A percentile compares a stretch with the other conserved stretches of the same genome.
Conservation (phyloP, 2,797 vertebrate species). For the Huso huso region DNA sequence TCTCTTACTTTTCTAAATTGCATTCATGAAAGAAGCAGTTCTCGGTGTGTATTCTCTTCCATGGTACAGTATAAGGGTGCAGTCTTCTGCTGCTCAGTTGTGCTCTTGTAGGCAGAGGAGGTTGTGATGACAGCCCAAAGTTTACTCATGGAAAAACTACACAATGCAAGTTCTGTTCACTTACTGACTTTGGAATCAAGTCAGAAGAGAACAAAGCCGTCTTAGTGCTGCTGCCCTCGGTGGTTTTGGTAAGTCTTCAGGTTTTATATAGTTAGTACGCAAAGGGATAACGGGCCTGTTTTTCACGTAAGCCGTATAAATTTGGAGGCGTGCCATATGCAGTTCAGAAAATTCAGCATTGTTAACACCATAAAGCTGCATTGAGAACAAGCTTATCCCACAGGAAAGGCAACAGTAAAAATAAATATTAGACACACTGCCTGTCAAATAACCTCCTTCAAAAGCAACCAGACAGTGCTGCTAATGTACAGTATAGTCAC, state of each 20-base stretch:
- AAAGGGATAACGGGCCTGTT: conserved; percentile 45
- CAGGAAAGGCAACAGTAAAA: conserved; percentile 23
- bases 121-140: conserved; percentile 66
- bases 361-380: conserved; percentile 19
- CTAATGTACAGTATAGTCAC: neutral
- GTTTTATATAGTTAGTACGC: conserved; percentile 56
- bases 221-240: conserved; percentile 64
- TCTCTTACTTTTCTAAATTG: conserved; percentile 49
- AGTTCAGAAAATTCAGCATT: conserved; percentile 38
- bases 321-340: conserved; percentile 39
- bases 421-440: conserved; percentile 14
- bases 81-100: conserved; percentile 49
- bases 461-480: conserved; percentile 8
- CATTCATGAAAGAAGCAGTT: conserved; percentile 56
- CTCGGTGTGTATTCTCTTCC: conserved; percentile 37
- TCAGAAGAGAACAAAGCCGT: conserved; percentile 70
- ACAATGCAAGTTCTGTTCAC: conserved; percentile 73
- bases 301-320: conserved; percentile 42
- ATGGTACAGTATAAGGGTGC: conserved; percentile 45
- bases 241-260: conserved; percentile 52
- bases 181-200: conserved; percentile 65
- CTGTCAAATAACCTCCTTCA: conserved; percentile 26
- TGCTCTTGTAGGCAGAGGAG: conserved; percentile 57
- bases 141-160: conserved; percentile 72
- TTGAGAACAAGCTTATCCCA: conserved; percentile 16